Base-by-base conservation (phyloP, 2,113 vertebrate species). In the Syngnathus typhle region DNA sequence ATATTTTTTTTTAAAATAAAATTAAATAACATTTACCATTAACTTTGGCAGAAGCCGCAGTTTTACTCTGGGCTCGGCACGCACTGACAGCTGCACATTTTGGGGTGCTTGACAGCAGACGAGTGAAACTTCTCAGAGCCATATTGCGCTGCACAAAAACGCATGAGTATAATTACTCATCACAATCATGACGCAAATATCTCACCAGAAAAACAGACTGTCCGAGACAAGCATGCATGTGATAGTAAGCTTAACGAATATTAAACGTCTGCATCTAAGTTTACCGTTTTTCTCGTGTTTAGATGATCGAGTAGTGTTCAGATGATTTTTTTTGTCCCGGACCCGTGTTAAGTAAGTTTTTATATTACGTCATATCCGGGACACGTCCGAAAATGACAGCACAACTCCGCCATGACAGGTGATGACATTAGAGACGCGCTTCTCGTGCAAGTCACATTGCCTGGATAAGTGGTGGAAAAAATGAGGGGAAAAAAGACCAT, bases 61-160 rank as follows among this genome's bases (percentile, higher is more conserved):
- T 68, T 10, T 89, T 90, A 51, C 86, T 80, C 80, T 92, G 91
- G 1, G 87, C 65, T 77, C 89, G 87, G 56, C 70, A 71, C 0
- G 60, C 72, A 39, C 68, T 13, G 0, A 79, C 43, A 9, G 77
- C 49, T 7, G 68, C 65, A 76, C 82, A 74, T 70, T 77, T 87
- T 10, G 77, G 80, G 19, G 79, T 60, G 73, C 73, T 75, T 60
- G 66, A 70, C 16, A 92, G 75, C 12, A 91, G 78, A 62, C 76
- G 71, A 46, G 72, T 68, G 27, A 75, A 64, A 65, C 82, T 72
- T 73, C 89, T 87, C 64, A 92, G 77, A 62, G 90, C 88, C 91
- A 92, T 93, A 1, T 59, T 44, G 15, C 71, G 75, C 21, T 23
- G 64, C 3, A 47, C 21, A 11, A n/a, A 47, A n/a, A 65, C 27